Percentiles rank a stretch among this genome's conserved stretches.
phyloP scores from a whole-genome alignment of 2,113 vertebrate species.

The Epinephelus moara region DNA sequence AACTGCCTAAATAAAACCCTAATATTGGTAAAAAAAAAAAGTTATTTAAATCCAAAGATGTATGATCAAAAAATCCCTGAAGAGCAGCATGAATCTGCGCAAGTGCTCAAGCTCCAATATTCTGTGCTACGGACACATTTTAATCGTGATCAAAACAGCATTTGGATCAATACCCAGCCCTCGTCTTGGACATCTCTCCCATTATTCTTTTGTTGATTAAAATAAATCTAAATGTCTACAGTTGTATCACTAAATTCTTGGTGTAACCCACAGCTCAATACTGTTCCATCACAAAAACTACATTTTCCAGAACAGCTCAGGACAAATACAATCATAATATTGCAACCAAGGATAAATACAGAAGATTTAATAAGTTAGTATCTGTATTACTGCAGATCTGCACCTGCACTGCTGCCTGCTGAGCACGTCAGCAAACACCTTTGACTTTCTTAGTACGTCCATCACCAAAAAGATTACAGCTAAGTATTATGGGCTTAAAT shows the following conservation, averaged over 20 bases:
- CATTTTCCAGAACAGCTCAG: background rate
- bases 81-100: background rate
- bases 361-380: too few relatives aligned
- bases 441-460: background rate
- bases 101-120: background rate
- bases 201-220: background rate
- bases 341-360: too few relatives aligned
- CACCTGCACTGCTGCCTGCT: background rate
- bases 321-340: background rate
- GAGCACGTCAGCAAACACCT: background rate
- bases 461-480: background rate
- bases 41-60: background rate
- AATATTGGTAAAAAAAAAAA: too few relatives aligned
- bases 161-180: background rate
- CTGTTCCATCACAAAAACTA: background rate
- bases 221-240: background rate
- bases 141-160: too few relatives aligned
- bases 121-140: background rate
- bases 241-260: background rate
- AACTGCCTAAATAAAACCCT: too few relatives aligned
- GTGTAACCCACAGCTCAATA: background rate
- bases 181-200: background rate
- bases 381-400: background rate
- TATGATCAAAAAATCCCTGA: background rate
- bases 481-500: background rate